Base-by-base conservation (phyloP, 2,888 invertebrate genomes). In the Nephrotoma appendiculata region DNA sequence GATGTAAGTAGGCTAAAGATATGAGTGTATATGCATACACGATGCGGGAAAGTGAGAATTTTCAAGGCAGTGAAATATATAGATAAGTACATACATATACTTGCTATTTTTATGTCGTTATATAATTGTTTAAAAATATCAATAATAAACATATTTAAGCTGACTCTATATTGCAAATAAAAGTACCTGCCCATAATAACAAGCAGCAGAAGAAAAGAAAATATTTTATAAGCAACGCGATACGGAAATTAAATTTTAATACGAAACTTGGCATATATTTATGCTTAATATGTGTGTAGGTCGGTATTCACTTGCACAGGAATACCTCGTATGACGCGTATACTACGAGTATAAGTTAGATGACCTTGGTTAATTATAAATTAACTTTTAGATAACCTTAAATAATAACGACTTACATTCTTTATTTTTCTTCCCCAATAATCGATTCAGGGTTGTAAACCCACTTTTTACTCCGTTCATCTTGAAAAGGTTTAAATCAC, bases 361-460 rank as follows among this genome's bases (percentile, higher is more conserved):
- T 31, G 31, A 31, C 31, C 31, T 31, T 31, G 31, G 1, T 31
- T 2, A 31, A 31, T 31, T 3, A 31, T 31, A 31, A 31, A 31
- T 31, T 31, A 5, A 42, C n/a, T 42, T 42, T 84, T 84, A 84
- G 5, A 42, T 83, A 41, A n/a, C 43, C 31, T 9, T 45, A 12
- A 31, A 31, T 31, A 31, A 31, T 6, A 83, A 57, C 41, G 12
- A 89, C 90, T 90, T 88, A 91, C 91, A 87, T 86, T 88, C 90
- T 89, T 91, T 92, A 87, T 89, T 90, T 88, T 91, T 91, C 88
- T 91, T 91, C 88, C 92, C 91, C 90, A 91, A 89, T 89, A 91
- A 91, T 87, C 92, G 92, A 89, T 92, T 91, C 85, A 92, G 90
- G 88, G 92, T 92, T 88, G 91, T 90, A 89, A 92, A 91, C 88